phyloP scores from a whole-genome alignment of 2,797 vertebrate genomes.

The Trachops cirrhosus region DNA sequence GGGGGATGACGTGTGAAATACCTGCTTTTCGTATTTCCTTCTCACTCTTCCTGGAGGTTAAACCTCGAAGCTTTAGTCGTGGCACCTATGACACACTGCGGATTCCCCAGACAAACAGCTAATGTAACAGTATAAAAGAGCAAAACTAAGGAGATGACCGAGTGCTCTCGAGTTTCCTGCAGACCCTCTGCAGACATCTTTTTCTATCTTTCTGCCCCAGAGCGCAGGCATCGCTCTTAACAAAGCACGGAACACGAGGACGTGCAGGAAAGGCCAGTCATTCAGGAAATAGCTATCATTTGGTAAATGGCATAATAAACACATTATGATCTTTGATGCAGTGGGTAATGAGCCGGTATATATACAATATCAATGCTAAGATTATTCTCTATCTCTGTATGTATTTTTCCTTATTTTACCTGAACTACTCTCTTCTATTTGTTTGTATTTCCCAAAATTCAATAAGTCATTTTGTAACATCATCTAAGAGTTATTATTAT shows the following conservation, averaged over 20 bases:
- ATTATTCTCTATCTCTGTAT: constrained; percentile 69
- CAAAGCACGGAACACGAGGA: constrained; percentile 77
- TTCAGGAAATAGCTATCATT: constrained; percentile 85
- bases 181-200: constrained; percentile 76
- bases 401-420: constrained; percentile 67
- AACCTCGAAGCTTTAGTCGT: constrained; percentile 55
- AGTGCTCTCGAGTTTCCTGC: constrained; percentile 79
- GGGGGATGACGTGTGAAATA: neutral
- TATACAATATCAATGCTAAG: constrained; percentile 77
- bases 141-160: constrained; percentile 78
- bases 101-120: constrained; percentile 62
- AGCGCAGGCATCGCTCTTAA: constrained; percentile 79
- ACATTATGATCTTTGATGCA: constrained; percentile 83
- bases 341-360: constrained; percentile 81
- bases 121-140: constrained; percentile 67
- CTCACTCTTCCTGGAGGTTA: neutral
- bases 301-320: constrained; percentile 83
- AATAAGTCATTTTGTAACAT: constrained; percentile 42
- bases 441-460: constrained; percentile 55
- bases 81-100: constrained; percentile 49
- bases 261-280: constrained; percentile 75
- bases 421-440: constrained; percentile 57
- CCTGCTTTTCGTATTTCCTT: neutral
- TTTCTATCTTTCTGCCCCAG: constrained; percentile 74
- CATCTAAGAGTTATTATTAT: constrained; percentile 50